Percentiles rank a stretch among this genome's conserved stretches.
These are phyloP conservation scores for Emmelina monodactyla DNA, from an alignment of 2,888 invertebrate genomes.

Conservation along the genomic window DNA sequence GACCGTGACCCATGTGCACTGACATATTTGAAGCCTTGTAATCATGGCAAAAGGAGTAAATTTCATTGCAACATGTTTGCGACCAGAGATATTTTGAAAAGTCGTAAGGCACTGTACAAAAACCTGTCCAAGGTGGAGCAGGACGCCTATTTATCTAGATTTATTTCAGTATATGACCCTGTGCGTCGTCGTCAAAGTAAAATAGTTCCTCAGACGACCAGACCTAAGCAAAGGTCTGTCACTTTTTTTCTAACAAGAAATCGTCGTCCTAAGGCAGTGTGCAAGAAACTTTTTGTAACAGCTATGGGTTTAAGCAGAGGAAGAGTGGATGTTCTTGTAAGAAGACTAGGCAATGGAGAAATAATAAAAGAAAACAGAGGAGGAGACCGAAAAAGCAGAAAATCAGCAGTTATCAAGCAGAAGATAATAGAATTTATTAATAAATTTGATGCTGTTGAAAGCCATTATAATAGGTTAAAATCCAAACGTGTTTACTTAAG, in stretches of 20 bases:
- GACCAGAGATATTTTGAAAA: constrained; percentile 1
- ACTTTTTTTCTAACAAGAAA: constrained; percentile 1
- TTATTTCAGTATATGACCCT: constrained; percentile 1
- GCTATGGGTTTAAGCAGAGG: constrained; percentile 1
- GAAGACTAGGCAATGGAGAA: constrained; percentile 2
- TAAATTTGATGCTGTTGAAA: constrained; percentile 7
- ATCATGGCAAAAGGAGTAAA: constrained; percentile 1
- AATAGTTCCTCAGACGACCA: constrained; percentile 1
- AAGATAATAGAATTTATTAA: constrained; percentile 6
- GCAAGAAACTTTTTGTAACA: constrained; percentile 2
- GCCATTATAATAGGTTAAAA: constrained; percentile 10
- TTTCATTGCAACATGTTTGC: background rate
- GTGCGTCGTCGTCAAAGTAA: constrained; percentile 1
- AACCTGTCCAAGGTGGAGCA: too few relatives aligned
- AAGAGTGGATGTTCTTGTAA: constrained; percentile 3
- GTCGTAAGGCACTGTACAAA: constrained; percentile 1
- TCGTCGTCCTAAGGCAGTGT: constrained; percentile 2
- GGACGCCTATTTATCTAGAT: too few relatives aligned
- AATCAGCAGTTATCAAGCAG: constrained; percentile 5
- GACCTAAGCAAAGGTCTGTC: constrained; percentile 1
- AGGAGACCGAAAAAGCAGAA: constrained; percentile 7
- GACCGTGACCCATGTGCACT: constrained; percentile 1
- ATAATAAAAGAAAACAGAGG: constrained; percentile 8
- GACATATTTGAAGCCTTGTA: background rate
- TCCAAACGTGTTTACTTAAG: constrained; percentile 8